Evolutionary conservation across 30 jellyfish, hydroid and myxozoan genomes (phyloP).

Genomic region (Turritopsis rubra): DNA sequence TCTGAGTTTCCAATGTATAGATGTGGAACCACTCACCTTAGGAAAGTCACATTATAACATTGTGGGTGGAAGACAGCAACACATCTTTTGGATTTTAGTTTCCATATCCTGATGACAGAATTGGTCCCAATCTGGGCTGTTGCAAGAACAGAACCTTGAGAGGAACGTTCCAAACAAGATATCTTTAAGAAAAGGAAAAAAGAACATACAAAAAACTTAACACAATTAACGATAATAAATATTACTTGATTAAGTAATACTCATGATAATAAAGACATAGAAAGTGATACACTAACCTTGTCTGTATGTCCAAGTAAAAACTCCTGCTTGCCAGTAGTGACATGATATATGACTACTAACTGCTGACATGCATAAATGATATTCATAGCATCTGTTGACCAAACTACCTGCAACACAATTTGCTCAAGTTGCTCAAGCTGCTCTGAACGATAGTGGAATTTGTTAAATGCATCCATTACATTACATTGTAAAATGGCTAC

Average conservation of each 20-base stretch:
- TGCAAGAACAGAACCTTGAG: slow-evolving; percentile 33
- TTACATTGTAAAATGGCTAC: too few relatives aligned
- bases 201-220: neutral
- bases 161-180: slow-evolving; percentile 20
- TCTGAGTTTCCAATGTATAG: neutral
- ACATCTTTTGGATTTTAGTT: slow-evolving; percentile 42
- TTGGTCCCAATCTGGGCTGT: slow-evolving; percentile 66
- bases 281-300: slow-evolving; percentile 33
- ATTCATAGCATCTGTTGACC: slow-evolving; percentile 52
- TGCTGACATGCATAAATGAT: slow-evolving; percentile 76
- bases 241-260: neutral
- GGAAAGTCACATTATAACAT: slow-evolving; percentile 42
- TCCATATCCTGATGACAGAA: slow-evolving; percentile 74
- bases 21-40: slow-evolving; percentile 58
- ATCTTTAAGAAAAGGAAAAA: neutral
- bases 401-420: slow-evolving; percentile 41
- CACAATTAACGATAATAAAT: neutral
- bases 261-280: neutral
- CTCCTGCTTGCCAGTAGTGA: slow-evolving; percentile 50
- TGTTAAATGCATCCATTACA: too few relatives aligned
- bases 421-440: too few relatives aligned
- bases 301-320: slow-evolving; percentile 73
- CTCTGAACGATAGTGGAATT: too few relatives aligned
- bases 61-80: slow-evolving; percentile 69
- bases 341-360: slow-evolving; percentile 50